Evolutionary conservation across 2,888 invertebrate genomes (phyloP), one percentile per base, ranked within the genome.

Genomic region (Thelaira solivaga): DNA sequence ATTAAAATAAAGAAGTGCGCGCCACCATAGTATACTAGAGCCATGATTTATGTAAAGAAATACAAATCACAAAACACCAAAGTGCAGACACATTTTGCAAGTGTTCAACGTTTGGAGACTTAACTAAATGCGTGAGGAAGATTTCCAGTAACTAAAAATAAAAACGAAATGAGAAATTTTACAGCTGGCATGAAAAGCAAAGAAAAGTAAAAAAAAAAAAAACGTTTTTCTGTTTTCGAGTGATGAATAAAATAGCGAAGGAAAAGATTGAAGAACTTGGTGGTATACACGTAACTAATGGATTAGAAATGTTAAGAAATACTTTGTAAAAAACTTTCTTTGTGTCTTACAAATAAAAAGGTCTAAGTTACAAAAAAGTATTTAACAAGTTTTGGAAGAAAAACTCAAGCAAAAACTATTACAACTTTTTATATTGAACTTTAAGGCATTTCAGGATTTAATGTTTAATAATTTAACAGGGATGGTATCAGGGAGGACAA

Each of bases 51-150:
- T 72, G 65, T 49, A 72, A 53, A 55, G 43, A 65, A 76, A 67
- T 55, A 77, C 64, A 73, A 78, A 78, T 69, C 69, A 59, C 76
- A 76, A 72, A 72, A 67, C 76, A 67, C 69, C 68, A 64, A 49
- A 78, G 73, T 69, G 73, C 36, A 73, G 73, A 64, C 67, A 51
- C 55, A 62, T 72, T 67, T 69, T 7, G 55, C 29, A 53, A 59
- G 26, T 67, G 26, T 61, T 67, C 43, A 51, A 43, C 20, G 45
- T 45, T 61, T 61, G n/a, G 45, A 71, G 76, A 57, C 24, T 55
- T 26, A 20, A 26, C 45, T 13, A 31, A 31, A 59, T 77, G 62
- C 49, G 55, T 43, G 62, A 59, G 47, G 39, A 69, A 57, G 26
- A 57, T 29, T 51, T 51, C 31, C 26, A 20, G 39, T 16, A 4